These are phyloP conservation scores for Molossus alvarezi DNA, from an alignment of 2,797 vertebrate genomes.

Conservation along the genomic window DNA sequence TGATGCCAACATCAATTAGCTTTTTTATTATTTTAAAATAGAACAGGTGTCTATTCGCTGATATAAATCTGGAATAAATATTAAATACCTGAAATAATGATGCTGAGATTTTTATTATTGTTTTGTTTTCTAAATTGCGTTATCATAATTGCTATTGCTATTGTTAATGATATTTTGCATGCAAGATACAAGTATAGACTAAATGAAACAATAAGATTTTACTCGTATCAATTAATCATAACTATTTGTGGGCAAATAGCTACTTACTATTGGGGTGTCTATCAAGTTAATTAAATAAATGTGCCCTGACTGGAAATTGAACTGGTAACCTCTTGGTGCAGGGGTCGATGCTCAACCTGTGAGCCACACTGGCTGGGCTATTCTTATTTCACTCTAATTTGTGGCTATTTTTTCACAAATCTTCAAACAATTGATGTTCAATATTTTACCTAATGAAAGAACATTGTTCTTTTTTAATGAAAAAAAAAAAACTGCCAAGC, in stretches of 20 bases:
- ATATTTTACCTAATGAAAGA: conserved; percentile 45
- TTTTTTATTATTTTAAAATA: background rate
- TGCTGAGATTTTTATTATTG: background rate
- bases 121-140: conserved; percentile 70
- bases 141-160: background rate
- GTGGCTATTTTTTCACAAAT: conserved; percentile 21
- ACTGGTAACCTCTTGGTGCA: too few species aligned
- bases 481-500: conserved; percentile 76
- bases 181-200: background rate
- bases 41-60: background rate
- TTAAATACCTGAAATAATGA: background rate
- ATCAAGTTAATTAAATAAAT: background rate
- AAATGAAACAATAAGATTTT: background rate
- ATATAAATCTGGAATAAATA: background rate
- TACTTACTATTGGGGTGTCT: background rate
- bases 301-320: too few species aligned
- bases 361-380: too few species aligned
- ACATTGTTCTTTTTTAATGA: conserved; percentile 63
- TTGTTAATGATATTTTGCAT: background rate
- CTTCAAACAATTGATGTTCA: background rate
- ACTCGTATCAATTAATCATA: background rate
- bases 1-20: background rate
- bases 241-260: background rate
- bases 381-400: background rate
- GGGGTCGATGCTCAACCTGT: too few species aligned